Evolutionary conservation across 2,797 vertebrate species (phyloP).

Genomic region (Coccyzus lansbergi): DNA sequence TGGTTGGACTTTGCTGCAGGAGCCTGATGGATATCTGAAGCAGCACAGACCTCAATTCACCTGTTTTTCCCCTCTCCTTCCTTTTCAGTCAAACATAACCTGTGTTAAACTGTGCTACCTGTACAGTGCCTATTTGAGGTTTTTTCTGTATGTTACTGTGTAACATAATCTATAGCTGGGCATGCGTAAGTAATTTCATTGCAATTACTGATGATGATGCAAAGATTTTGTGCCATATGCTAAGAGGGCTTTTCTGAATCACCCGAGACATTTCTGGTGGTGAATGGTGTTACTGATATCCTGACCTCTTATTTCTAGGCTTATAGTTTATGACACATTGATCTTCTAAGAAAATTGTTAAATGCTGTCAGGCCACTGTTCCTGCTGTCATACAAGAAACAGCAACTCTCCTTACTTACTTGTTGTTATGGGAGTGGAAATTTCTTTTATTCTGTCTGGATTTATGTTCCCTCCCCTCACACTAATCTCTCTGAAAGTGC

Average conservation of each 20-base stretch:
- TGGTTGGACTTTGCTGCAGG: background rate
- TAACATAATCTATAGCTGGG: background rate
- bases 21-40: background rate
- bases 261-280: background rate
- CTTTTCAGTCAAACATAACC: background rate
- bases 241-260: background rate
- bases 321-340: background rate
- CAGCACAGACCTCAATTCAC: background rate
- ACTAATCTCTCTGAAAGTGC: constrained; percentile 38
- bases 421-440: constrained; percentile 15
- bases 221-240: background rate
- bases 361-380: background rate
- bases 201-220: background rate
- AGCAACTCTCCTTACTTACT: background rate
- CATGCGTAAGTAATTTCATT: background rate
- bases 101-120: constrained; percentile 9
- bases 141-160: background rate
- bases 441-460: constrained; percentile 8
- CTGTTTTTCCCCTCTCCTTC: constrained; percentile 3
- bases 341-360: background rate
- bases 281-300: constrained; percentile 20
- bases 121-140: background rate
- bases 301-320: background rate
- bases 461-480: background rate
- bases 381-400: background rate